Evolutionary conservation across 2,113 vertebrate species (phyloP).

Genomic region (Clarias magur): DNA sequence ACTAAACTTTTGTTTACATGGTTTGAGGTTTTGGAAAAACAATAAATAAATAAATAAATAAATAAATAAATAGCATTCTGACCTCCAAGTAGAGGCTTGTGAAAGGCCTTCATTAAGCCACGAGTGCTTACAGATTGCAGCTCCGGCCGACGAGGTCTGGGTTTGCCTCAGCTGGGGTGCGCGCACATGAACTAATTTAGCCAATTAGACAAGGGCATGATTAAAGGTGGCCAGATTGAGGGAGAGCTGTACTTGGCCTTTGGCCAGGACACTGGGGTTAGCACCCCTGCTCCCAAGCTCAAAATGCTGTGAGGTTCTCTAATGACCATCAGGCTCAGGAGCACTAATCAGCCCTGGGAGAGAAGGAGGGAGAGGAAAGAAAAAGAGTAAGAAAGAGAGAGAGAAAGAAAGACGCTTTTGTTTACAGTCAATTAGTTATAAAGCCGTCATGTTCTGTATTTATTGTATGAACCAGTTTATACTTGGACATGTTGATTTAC

Average conservation of each 20-base stretch:
- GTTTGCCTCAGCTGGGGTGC: constrained; percentile 63
- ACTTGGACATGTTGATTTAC: neutral
- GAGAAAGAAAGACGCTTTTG: neutral
- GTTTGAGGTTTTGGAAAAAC: constrained; percentile 13
- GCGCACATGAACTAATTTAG: constrained; percentile 69
- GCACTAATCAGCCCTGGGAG: constrained; percentile 64
- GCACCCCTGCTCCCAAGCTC: constrained; percentile 67
- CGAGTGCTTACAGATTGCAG: constrained; percentile 13
- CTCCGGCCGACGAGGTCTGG: constrained; percentile 67
- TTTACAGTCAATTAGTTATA: neutral
- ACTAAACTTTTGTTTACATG: neutral
- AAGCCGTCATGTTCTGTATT: neutral
- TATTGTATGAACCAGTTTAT: neutral
- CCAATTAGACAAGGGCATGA: constrained; percentile 77
- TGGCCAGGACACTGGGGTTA: constrained; percentile 72
- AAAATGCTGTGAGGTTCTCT: constrained; percentile 52
- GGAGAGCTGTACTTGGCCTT: constrained; percentile 70
- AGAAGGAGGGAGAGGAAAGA: neutral
- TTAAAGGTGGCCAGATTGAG: constrained; percentile 76
- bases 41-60: neutral
- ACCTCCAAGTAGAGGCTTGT: constrained; percentile 52
- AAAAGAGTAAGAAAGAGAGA: neutral
- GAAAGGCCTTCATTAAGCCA: constrained; percentile 48
- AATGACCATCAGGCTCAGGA: constrained; percentile 56
- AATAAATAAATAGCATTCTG: constrained; percentile 35